Evolutionary conservation across 2,113 vertebrate genomes (phyloP).

Genomic region (Chroicocephalus ridibundus): DNA sequence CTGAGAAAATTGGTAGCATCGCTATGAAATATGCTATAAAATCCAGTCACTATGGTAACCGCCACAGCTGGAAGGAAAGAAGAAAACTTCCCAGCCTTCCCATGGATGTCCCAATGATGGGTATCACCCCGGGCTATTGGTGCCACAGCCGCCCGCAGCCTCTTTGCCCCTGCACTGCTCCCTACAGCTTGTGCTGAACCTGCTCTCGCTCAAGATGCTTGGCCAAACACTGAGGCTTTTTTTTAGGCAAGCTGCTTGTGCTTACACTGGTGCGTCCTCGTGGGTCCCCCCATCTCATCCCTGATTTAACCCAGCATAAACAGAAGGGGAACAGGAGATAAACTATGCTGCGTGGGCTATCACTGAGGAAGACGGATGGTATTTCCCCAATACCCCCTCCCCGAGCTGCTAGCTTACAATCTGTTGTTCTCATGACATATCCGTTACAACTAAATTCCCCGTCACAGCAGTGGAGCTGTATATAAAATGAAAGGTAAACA

Average conservation of each 20-base stretch:
- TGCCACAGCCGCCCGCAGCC: neutral
- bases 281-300: rapidly evolving
- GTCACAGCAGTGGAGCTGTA: neutral
- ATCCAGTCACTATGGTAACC: constrained; percentile 46
- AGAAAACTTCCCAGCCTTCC: neutral
- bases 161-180: neutral
- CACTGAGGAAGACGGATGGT: neutral
- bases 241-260: neutral
- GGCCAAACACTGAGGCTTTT: neutral
- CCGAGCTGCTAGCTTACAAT: neutral
- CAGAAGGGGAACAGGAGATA: neutral
- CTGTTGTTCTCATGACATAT: neutral
- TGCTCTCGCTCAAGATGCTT: rapidly evolving
- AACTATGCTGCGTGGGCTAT: neutral
- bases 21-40: neutral
- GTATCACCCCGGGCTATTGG: rapidly evolving
- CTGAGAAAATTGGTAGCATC: neutral
- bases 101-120: neutral
- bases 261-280: rapidly evolving
- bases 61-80: neutral
- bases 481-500: neutral
- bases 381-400: neutral
- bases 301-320: neutral
- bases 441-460: neutral
- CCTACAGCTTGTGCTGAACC: neutral